Base-by-base conservation (phyloP, 2,888 invertebrate genomes). In the Ophonus ardosiacus region DNA sequence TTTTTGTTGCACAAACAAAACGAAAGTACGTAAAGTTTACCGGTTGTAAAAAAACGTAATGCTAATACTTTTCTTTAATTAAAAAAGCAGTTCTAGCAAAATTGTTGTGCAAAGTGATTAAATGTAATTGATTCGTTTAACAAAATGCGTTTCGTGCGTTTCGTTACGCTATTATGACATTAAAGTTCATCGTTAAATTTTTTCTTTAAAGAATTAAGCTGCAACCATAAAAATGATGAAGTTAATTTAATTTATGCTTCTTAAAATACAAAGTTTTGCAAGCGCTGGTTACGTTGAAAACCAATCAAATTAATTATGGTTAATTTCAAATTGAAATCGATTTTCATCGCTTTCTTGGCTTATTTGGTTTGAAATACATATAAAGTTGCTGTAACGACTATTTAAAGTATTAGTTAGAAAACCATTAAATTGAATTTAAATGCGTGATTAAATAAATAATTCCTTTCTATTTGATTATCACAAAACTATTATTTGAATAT, bases 401-500 rank as follows among this genome's bases (percentile, higher is more conserved):
- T 31, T 57, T 56, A 24, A 10, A 15, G 57, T 80, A 80, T 61
- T 38, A 80, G 61, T 80, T 80, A 80, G 80, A 80, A 61, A 80
- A 31, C 31, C 61, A 40, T 57, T 80, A 61, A 61, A 80, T 80
- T 31, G 61, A 80, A 61, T 80, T 80, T 80, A 40, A 80, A 80
- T 80, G 38, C 61, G 61, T 59, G n/a, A 61, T 61, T 80, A 57
- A 57, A 57, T 40, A 61, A 18, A 61, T 80, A 38, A 61, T 80
- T 61, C 38, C 61, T 80, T 80, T 80, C 80, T 80, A 80, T 61
- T 61, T 80, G 78, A 56, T 78, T 78, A 78, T 15, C 3, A 21
- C 21, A 21, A 68, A 74, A 74, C 51, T 74, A 89, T 90, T 90
- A 90, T 81, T 17, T 68, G n/a, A 68, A 81, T 21, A 15, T 15